These are phyloP conservation scores for Psittacula cyanocephala DNA, from an alignment of 2,113 vertebrate species.

Conservation along the genomic window DNA sequence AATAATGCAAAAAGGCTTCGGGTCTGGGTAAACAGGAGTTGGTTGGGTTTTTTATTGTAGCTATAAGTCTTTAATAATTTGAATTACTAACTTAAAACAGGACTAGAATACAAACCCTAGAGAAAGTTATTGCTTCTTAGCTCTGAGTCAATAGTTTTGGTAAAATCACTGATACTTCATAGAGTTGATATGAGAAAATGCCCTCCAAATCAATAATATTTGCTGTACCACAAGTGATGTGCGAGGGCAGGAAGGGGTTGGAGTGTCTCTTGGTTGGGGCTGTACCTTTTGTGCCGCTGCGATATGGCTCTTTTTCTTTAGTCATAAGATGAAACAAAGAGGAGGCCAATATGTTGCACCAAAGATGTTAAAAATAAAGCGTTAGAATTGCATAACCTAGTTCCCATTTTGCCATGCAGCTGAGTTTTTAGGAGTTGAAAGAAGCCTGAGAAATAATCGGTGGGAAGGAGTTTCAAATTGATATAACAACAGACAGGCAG, in stretches of 20 bases:
- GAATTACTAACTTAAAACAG: conserved; percentile 24
- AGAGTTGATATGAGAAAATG: neutral
- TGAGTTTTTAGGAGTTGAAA: conserved; percentile 41
- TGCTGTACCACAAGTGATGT: neutral
- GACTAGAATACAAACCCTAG: conserved; percentile 13
- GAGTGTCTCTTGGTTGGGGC: neutral
- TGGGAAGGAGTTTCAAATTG: conserved; percentile 13
- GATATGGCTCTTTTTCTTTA: neutral
- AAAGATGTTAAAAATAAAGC: conserved; percentile 66
- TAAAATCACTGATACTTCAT: neutral
- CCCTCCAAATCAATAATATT: neutral
- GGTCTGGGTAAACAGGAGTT: neutral
- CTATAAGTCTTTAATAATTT: neutral
- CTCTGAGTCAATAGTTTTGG: neutral
- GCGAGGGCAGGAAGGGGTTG: neutral
- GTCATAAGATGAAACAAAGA: conserved; percentile 55
- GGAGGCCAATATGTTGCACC: conserved; percentile 54
- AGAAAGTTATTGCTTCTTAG: neutral
- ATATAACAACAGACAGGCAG: neutral
- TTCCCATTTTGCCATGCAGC: neutral
- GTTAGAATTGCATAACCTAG: conserved; percentile 52
- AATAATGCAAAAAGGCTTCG: neutral
- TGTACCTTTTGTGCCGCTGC: neutral
- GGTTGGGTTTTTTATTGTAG: no score
- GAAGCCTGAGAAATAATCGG: conserved; percentile 21